Evolutionary conservation across 2,888 invertebrate species (phyloP), one percentile per base, ranked within the genome.

Genomic region (Esperia sulphurella): DNA sequence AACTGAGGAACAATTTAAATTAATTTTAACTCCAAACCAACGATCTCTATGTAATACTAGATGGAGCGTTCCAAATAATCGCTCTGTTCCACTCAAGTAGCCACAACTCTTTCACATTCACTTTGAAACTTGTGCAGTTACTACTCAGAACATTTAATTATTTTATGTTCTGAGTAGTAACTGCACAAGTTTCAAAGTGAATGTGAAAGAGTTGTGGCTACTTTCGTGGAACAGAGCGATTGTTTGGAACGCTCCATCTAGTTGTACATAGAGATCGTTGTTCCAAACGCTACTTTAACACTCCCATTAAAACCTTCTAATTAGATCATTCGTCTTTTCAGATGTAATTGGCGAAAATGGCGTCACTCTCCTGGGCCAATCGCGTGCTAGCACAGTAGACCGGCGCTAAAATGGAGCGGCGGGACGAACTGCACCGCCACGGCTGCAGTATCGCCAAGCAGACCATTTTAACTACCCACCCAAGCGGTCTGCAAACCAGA

Each of bases 391-490:
- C 41, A 10, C 9, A 31, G 10, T 31, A 31, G 31, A 31, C 21
- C n/a, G n/a, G 10, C 35, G 35, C 14, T 10, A 44, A 30, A 14
- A 53, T 50, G 85, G 89, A 87, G 65, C 65, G 81, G 54, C 73
- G 82, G 35, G 86, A 89, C 49, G 89, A 89, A 55, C 47, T 86
- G 46, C 87, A 84, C 55, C 80, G 79, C 0, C 88, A 86, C 53
- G 86, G 86, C 40, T 88, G 88, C 71, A 86, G 86, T 59, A 81
- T 88, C 41, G 87, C 89, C 37, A 89, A 88, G 58, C 89, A 89
- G 66, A 89, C 89, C 9, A 86, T 89, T 41, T 66, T 89, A 9
- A 89, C 89, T 1, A 88, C 88, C 0, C 88, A 88, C 21, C 88
- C 88, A 0, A 84, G 83, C 43, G 89, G 89, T 1, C 65, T 88